These are phyloP conservation scores for Saxidomus purpurata DNA, from an alignment of 1,140 invertebrate genomes.

Conservation along the genomic window DNA sequence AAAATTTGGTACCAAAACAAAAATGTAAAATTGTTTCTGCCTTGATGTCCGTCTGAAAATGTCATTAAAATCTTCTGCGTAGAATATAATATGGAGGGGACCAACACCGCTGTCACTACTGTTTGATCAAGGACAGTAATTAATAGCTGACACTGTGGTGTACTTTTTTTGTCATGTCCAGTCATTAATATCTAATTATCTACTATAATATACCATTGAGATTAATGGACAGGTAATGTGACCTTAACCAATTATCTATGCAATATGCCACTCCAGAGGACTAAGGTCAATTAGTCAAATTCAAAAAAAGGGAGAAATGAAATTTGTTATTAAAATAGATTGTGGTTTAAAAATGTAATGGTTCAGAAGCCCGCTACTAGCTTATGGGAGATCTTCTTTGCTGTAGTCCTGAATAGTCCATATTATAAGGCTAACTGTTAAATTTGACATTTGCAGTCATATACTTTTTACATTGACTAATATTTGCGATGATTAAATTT, in stretches of 20 bases:
- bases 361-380: no score
- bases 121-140: slow-evolving; percentile 33
- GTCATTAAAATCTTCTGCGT: background rate
- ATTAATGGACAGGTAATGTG: slow-evolving; percentile 28
- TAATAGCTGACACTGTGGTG: slow-evolving; percentile 2
- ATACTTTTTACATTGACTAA: no score
- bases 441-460: no score
- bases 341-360: no score
- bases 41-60: no score
- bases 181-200: slow-evolving; percentile 47
- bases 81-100: background rate
- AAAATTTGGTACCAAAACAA: no score
- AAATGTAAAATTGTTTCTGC: no score
- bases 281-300: slow-evolving; percentile 30
- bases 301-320: background rate
- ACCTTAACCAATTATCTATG: slow-evolving; percentile 27
- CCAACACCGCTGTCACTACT: background rate
- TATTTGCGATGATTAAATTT: no score
- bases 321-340: background rate
- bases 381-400: no score
- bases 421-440: no score
- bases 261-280: background rate
- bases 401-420: no score
- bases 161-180: slow-evolving; percentile 27
- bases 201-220: background rate